phyloP scores from a whole-genome alignment of 2,797 vertebrate species.

The Kryptopterus vitreolus region DNA sequence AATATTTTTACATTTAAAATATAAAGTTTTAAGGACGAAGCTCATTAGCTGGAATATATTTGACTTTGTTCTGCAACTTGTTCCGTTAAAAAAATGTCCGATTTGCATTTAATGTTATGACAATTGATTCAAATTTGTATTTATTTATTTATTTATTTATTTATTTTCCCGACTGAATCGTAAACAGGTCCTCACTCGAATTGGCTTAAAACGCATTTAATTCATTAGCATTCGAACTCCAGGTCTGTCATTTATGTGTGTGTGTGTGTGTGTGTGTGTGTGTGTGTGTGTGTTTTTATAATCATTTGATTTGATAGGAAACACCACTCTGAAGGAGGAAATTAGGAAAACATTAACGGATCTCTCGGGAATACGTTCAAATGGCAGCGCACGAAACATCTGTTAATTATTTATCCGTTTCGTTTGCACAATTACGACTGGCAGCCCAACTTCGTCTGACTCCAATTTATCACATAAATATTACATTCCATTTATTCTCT shows the following conservation, averaged over 20 bases:
- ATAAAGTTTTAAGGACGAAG: background rate
- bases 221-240: conserved; percentile 16
- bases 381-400: conserved; percentile 35
- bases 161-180: background rate
- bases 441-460: conserved; percentile 31
- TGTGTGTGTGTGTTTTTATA: too few relatives aligned
- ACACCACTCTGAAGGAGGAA: conserved; percentile 24
- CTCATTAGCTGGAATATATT: background rate
- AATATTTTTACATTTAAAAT: too few relatives aligned
- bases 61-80: background rate
- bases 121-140: too few relatives aligned
- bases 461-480: conserved; percentile 51
- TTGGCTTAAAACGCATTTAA: background rate
- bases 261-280: too few relatives aligned
- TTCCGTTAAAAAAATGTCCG: background rate
- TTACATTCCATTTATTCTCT: conserved; percentile 46
- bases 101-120: background rate
- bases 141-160: too few relatives aligned
- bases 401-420: conserved; percentile 55
- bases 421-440: conserved; percentile 47
- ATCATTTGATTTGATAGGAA: conserved; percentile 31
- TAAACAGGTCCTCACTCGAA: background rate
- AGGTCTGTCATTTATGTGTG: too few relatives aligned
- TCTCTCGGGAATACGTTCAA: conserved; percentile 35
- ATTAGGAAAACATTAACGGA: background rate